These are phyloP conservation scores for Centropristis striata DNA, from an alignment of 2,113 vertebrate genomes.

Conservation along the genomic window DNA sequence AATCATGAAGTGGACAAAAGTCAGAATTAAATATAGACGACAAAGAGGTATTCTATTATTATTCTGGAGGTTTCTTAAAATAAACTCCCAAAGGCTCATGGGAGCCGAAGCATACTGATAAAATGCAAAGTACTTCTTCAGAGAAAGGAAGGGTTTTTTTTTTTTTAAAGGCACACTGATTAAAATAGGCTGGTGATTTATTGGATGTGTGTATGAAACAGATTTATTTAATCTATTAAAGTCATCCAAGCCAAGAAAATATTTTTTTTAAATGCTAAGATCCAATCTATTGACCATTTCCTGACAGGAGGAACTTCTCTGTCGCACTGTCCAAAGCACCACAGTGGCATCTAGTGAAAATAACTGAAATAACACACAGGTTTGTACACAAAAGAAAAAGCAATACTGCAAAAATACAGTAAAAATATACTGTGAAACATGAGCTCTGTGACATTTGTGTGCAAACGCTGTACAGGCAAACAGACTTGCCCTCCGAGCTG, in stretches of 20 bases:
- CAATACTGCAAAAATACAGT: neutral
- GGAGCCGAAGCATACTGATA: constrained; percentile 32
- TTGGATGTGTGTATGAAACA: constrained; percentile 18
- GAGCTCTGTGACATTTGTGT: neutral
- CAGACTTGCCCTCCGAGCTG: constrained; percentile 5
- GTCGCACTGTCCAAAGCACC: constrained; percentile 21
- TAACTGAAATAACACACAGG: neutral
- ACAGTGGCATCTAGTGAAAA: constrained; percentile 73
- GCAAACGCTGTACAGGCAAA: neutral
- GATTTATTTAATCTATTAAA: constrained; percentile 25
- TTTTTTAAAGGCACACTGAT: neutral
- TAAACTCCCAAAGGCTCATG: constrained; percentile 52
- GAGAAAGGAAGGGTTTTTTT: constrained; percentile 6
- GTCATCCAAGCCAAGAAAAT: constrained; percentile 9
- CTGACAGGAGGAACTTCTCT: neutral
- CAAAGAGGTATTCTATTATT: constrained; percentile 61
- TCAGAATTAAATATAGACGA: constrained; percentile 69
- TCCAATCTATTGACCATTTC: constrained; percentile 19
- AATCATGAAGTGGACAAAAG: constrained; percentile 35
- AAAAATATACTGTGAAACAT: neutral
- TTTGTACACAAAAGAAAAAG: neutral
- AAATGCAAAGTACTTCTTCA: constrained; percentile 41
- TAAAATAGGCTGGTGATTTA: constrained; percentile 45
- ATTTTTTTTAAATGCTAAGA: neutral
- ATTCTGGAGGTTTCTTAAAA: constrained; percentile 63